These are phyloP conservation scores for Pseudomugil tenellus DNA, from an alignment of 2,797 vertebrate genomes.

Conservation along the genomic window DNA sequence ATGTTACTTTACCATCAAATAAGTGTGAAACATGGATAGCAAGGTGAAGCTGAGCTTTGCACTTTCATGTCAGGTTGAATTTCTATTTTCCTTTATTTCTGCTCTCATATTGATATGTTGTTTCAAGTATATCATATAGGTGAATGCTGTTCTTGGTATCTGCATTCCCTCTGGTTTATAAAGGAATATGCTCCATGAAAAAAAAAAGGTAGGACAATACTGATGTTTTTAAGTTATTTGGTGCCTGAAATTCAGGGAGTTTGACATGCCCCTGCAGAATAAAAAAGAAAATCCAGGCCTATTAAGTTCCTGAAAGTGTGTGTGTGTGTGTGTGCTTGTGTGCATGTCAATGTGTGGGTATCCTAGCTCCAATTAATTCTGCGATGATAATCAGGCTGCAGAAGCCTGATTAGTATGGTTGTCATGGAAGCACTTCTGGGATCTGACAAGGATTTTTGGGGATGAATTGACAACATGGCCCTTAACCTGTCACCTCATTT, in stretches of 20 bases:
- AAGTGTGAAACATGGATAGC: background rate
- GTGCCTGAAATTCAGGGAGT: background rate
- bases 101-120: background rate
- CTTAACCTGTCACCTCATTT: constrained; percentile 13
- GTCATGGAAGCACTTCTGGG: constrained; percentile 52
- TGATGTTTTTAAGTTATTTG: background rate
- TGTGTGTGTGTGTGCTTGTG: constrained; percentile 12
- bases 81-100: background rate
- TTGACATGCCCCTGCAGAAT: constrained; percentile 20
- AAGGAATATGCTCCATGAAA: background rate
- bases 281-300: constrained; percentile 31
- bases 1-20: constrained; percentile 11
- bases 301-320: background rate
- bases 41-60: constrained; percentile 14
- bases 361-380: constrained; percentile 55
- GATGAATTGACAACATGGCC: constrained; percentile 46
- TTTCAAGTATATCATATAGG: background rate
- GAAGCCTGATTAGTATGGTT: constrained; percentile 57
- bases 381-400: constrained; percentile 53
- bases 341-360: constrained; percentile 24
- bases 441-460: constrained; percentile 48
- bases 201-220: background rate
- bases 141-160: too few species aligned
- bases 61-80: background rate
- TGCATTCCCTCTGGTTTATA: background rate